Conservation (phyloP, 2,888 invertebrate species). For the Xestia rhomboidea region DNA sequence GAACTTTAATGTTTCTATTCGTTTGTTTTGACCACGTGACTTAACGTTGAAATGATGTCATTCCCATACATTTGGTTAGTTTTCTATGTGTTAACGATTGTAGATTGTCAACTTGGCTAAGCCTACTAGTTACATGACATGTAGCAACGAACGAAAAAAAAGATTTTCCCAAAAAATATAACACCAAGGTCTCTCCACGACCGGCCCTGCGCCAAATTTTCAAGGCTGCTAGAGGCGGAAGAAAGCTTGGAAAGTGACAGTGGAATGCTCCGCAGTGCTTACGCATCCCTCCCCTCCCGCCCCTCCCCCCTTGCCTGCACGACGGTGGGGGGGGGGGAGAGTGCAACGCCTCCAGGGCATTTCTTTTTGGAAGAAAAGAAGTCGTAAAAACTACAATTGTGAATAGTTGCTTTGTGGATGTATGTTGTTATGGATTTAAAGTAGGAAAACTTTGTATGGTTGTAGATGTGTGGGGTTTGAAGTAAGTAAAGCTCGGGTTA, state of each 20-base stretch:
- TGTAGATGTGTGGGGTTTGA: background rate
- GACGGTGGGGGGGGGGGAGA: conserved; percentile 45
- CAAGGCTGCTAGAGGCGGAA: conserved; percentile 87
- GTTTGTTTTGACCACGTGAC: too few species aligned
- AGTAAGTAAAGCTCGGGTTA: background rate
- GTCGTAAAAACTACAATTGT: conserved; percentile 60
- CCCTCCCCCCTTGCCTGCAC: conserved; percentile 23
- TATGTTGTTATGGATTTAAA: conserved; percentile 36
- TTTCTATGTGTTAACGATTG: too few species aligned
- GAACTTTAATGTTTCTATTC: too few species aligned
- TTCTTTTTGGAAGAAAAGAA: conserved; percentile 68
- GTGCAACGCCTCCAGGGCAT: conserved; percentile 80
- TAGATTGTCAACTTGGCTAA: too few species aligned
- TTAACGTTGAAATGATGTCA: too few species aligned
- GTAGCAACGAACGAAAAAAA: background rate
- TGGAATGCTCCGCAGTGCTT: conserved; percentile 86
- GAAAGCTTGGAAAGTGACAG: conserved; percentile 90
- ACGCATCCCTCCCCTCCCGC: conserved; percentile 69
- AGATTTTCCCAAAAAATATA: background rate
- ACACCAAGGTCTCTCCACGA: conserved; percentile 68
- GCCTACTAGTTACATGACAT: background rate
- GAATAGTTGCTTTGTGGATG: conserved; percentile 34
- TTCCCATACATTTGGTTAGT: too few species aligned
- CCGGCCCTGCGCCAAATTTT: conserved; percentile 79
- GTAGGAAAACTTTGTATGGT: conserved; percentile 1